A percentile compares a stretch with the other conserved stretches of the same genome.
Conservation (phyloP, 2,888 invertebrate species). For the Rhimphoctona megacephalus region DNA sequence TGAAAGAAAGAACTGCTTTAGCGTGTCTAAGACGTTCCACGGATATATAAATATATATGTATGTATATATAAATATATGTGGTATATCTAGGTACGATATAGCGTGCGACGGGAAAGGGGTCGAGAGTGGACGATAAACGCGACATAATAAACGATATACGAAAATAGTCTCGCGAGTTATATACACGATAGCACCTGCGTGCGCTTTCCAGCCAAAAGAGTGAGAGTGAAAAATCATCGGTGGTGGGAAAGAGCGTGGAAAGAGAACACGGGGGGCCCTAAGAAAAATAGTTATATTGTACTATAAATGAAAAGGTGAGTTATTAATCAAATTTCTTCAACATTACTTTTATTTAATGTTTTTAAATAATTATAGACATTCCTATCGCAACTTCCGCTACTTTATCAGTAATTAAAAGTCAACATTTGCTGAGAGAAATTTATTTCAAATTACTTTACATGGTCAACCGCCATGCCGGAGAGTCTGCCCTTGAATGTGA, state of each 20-base stretch:
- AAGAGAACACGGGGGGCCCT: conserved; percentile 9
- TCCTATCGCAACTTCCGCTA: too few species aligned
- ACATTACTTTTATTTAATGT: too few species aligned
- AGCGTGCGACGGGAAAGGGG: conserved; percentile 28
- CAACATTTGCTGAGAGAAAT: too few species aligned
- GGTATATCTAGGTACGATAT: conserved; percentile 33
- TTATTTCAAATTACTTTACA: neutral
- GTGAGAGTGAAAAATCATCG: conserved; percentile 55
- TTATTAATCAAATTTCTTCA: neutral
- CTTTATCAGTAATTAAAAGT: too few species aligned
- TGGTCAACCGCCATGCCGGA: neutral
- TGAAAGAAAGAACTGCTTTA: conserved; percentile 16
- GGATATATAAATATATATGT: conserved; percentile 4
- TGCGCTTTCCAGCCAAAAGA: conserved; percentile 34
- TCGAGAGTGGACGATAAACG: conserved; percentile 44
- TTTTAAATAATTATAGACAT: too few species aligned
- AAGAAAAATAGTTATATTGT: conserved; percentile 33
- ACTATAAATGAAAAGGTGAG: conserved; percentile 56
- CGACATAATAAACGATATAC: conserved; percentile 50
- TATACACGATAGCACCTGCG: conserved; percentile 7
- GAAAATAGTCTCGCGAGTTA: conserved; percentile 47
- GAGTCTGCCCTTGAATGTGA: neutral
- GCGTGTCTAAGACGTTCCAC: conserved; percentile 14
- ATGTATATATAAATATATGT: neutral
- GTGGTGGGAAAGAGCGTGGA: conserved; percentile 4